phyloP scores from a whole-genome alignment of 2,888 invertebrate species.

The Cheilosia grossa region DNA sequence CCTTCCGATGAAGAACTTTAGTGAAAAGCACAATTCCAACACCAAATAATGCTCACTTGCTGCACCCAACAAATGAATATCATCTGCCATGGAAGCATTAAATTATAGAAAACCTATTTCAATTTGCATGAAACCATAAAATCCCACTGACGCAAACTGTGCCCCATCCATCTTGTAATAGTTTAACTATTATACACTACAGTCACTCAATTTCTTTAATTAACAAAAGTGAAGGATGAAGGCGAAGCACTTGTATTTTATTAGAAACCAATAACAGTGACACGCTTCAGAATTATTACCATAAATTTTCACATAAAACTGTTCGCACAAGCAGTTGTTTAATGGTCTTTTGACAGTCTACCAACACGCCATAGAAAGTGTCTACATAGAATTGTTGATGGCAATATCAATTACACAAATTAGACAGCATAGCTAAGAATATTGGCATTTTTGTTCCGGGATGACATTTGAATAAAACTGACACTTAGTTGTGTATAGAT shows the following conservation, averaged over 20 bases:
- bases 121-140: constrained; percentile 54
- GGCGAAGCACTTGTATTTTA: constrained; percentile 39
- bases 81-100: background rate
- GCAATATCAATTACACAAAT: constrained; percentile 27
- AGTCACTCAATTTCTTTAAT: constrained; percentile 40
- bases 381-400: constrained; percentile 8
- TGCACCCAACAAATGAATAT: no score
- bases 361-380: constrained; percentile 20
- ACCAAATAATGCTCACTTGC: no score
- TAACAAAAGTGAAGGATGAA: constrained; percentile 24
- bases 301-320: constrained; percentile 21
- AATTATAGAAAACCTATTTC: constrained; percentile 9
- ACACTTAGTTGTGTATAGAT: background rate
- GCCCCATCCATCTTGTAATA: constrained; percentile 1
- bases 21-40: no score
- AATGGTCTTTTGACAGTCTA: constrained; percentile 20
- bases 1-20: no score
- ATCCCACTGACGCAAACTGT: constrained; percentile 33
- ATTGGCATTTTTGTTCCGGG: constrained; percentile 18
- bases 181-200: background rate
- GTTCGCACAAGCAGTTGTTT: background rate
- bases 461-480: constrained; percentile 1
- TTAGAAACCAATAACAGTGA: constrained; percentile 35
- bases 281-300: constrained; percentile 37
- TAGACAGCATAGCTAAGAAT: constrained; percentile 4